Evolutionary conservation across 2,888 invertebrate species (phyloP).

Genomic region (Pheosia gnoma): DNA sequence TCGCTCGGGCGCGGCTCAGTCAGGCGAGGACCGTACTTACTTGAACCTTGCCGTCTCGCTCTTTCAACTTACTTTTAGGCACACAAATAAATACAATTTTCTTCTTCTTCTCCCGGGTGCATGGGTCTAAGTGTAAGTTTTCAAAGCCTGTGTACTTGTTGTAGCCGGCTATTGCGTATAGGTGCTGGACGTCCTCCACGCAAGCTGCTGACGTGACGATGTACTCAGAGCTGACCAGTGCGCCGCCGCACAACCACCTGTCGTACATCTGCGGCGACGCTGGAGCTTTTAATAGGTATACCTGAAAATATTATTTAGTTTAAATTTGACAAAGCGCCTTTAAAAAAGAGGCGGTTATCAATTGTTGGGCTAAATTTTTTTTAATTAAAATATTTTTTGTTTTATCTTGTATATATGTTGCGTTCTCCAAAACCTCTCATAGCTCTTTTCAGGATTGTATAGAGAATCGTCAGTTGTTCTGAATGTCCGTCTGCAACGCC

Average conservation of each 20-base stretch:
- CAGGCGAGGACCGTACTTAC: too few species aligned
- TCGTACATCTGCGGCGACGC: conserved; percentile 30
- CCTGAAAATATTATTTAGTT: conserved; percentile 26
- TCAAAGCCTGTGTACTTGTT: conserved; percentile 40
- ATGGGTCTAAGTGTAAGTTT: conserved; percentile 37
- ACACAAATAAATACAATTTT: conserved; percentile 51
- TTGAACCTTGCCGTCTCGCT: too few species aligned
- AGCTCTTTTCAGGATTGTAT: too few species aligned
- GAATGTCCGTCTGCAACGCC: too few species aligned
- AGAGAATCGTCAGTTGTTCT: too few species aligned
- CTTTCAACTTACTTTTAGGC: conserved; percentile 42
- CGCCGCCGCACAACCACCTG: conserved; percentile 52
- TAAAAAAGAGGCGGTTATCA: too few species aligned
- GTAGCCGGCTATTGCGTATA: conserved; percentile 52
- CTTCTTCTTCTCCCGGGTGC: conserved; percentile 48
- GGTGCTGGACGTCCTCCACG: conserved; percentile 41
- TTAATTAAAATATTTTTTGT: too few species aligned
- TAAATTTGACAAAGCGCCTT: too few species aligned
- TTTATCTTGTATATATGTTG: too few species aligned
- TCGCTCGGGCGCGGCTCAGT: too few species aligned
- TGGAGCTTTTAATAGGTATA: conserved; percentile 38
- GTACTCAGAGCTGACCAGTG: conserved; percentile 33
- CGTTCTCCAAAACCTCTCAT: too few species aligned
- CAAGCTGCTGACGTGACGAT: conserved; percentile 53
- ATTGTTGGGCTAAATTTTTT: too few species aligned